Evolutionary conservation across 1,140 invertebrate species (phyloP).

Genomic region (Halyomorpha halys): DNA sequence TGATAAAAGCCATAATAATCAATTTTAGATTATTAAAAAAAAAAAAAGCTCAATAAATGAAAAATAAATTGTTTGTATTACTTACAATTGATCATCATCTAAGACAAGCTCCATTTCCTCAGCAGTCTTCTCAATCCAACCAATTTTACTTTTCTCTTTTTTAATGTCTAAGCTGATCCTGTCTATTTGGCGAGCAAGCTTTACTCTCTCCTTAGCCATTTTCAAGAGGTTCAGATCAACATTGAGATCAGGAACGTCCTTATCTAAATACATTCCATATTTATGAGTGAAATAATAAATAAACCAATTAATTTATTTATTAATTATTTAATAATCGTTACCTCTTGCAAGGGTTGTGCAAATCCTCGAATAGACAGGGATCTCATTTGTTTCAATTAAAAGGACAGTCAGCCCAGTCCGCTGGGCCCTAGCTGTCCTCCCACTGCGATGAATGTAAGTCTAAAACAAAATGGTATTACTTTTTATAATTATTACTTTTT

Average conservation of each 20-base stretch:
- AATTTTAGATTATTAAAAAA: too few species aligned
- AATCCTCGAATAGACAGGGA: conserved; percentile 66
- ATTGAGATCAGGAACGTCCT: conserved; percentile 74
- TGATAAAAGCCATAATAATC: too few species aligned
- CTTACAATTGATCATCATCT: conserved; percentile 57
- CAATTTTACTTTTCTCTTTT: conserved; percentile 49
- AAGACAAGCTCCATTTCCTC: conserved; percentile 80
- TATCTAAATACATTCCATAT: conserved; percentile 41
- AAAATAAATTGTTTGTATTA: background rate
- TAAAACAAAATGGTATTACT: conserved; percentile 34
- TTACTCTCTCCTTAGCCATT: conserved; percentile 57
- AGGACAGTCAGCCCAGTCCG: conserved; percentile 84
- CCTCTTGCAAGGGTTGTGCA: conserved; percentile 72
- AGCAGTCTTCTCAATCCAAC: conserved; percentile 74
- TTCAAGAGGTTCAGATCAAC: conserved; percentile 56
- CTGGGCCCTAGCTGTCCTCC: conserved; percentile 82
- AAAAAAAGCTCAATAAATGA: too few species aligned
- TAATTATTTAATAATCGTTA: too few species aligned
- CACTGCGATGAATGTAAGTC: conserved; percentile 93
- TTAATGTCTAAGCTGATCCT: conserved; percentile 54
- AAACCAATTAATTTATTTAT: conserved; percentile 1
- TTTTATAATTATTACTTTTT: too few species aligned
- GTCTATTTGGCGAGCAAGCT: conserved; percentile 69
- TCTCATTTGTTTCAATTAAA: conserved; percentile 80
- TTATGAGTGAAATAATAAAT: background rate